Conservation (phyloP, 1,140 invertebrate genomes). For the Drosophila orosa region DNA sequence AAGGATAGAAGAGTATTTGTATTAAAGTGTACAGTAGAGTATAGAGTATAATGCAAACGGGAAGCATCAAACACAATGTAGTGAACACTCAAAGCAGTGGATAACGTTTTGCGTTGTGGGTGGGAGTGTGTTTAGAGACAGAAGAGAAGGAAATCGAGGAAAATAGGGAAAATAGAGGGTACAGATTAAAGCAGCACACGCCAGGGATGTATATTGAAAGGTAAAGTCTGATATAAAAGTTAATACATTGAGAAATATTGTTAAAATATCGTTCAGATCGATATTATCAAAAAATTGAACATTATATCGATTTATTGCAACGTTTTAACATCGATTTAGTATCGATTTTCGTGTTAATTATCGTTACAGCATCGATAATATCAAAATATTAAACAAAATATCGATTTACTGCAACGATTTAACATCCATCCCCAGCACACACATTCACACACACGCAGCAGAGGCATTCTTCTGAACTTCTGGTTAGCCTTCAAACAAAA, state of each 20-base stretch:
- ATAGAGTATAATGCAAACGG: slow-evolving; percentile 69
- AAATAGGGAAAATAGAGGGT: slow-evolving; percentile 13
- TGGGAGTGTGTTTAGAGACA: slow-evolving; percentile 7
- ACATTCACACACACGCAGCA: slow-evolving; percentile 11
- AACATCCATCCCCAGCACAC: neutral
- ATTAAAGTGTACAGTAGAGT: slow-evolving; percentile 44
- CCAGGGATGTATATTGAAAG: neutral
- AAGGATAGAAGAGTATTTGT: slow-evolving; percentile 60
- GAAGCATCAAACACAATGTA: slow-evolving; percentile 70
- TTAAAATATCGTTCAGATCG: too few species aligned
- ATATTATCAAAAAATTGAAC: too few species aligned
- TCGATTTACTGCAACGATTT: too few species aligned
- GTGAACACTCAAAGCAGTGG: slow-evolving; percentile 73
- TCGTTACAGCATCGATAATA: neutral
- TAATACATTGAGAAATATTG: too few species aligned
- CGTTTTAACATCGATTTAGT: neutral
- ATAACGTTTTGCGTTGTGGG: slow-evolving; percentile 22
- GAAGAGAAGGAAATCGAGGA: slow-evolving; percentile 13
- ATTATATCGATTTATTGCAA: neutral
- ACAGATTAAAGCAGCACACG: slow-evolving; percentile 20
- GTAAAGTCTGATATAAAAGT: neutral
- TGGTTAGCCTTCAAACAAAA: slow-evolving; percentile 37
- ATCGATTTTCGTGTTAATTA: neutral
- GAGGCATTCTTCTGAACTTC: slow-evolving; percentile 17
- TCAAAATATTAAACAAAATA: neutral